phyloP scores from a whole-genome alignment of 2,888 invertebrate genomes.

The Bimastos eiseni region DNA sequence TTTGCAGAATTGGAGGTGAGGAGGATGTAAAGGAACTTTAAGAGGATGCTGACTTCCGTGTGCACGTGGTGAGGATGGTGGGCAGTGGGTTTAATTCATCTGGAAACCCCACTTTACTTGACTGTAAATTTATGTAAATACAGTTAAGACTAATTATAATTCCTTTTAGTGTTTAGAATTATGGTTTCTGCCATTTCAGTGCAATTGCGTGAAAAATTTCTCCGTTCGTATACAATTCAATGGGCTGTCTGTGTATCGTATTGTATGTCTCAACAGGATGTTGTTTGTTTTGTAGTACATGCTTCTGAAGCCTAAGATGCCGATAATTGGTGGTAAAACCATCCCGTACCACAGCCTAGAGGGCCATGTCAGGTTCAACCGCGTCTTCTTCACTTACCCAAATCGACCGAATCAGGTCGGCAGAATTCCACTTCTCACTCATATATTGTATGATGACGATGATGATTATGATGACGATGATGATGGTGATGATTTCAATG shows the following conservation, averaged over 20 bases:
- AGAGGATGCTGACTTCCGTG: too few species aligned
- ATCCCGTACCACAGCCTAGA: conserved; percentile 62
- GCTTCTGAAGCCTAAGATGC: conserved; percentile 39
- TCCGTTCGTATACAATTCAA: too few species aligned
- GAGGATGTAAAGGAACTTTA: too few species aligned
- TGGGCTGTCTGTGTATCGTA: neutral
- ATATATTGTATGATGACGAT: neutral
- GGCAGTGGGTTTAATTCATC: too few species aligned
- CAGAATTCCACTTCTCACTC: neutral
- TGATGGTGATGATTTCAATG: neutral
- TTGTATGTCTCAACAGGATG: neutral
- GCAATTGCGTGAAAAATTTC: too few species aligned
- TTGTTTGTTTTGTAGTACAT: conserved; percentile 42
- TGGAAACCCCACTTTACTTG: too few species aligned
- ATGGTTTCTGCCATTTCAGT: neutral
- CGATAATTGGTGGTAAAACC: conserved; percentile 49
- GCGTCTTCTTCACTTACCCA: conserved; percentile 87
- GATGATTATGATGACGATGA: neutral
- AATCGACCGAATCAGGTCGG: conserved; percentile 70
- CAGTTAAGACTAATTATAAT: too few species aligned
- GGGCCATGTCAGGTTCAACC: conserved; percentile 73
- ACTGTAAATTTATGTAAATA: too few species aligned
- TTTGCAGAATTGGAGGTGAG: too few species aligned
- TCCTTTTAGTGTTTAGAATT: neutral
- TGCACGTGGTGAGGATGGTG: too few species aligned